Evolutionary conservation across 2,888 invertebrate species (phyloP).

Genomic region (Merodon equestris): DNA sequence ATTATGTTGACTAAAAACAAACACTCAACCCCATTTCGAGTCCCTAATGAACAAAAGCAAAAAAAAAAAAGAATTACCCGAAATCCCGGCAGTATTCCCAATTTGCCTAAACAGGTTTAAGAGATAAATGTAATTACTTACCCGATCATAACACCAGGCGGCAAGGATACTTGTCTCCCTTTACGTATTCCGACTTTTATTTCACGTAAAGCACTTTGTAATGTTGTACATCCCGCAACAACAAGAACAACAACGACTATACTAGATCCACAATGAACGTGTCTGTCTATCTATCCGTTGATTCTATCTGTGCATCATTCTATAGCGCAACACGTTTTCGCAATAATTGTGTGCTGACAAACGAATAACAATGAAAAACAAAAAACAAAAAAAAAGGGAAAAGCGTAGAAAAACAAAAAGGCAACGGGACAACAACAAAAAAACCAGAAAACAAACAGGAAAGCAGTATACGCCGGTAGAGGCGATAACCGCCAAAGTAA

Average conservation of each 20-base stretch:
- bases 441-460: conserved; percentile 20
- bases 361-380: conserved; percentile 31
- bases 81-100: no score
- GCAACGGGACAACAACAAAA: background rate
- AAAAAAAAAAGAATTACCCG: no score
- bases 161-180: conserved; percentile 8
- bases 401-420: background rate
- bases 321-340: conserved; percentile 51
- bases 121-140: conserved; percentile 20
- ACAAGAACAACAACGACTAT: background rate
- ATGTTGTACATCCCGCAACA: conserved; percentile 3
- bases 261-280: conserved; percentile 5
- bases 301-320: background rate
- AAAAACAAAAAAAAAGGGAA: conserved; percentile 1
- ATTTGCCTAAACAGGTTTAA: conserved; percentile 2
- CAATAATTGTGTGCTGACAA: conserved; percentile 26
- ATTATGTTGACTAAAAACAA: no score
- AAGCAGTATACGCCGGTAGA: background rate
- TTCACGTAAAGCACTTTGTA: conserved; percentile 20
- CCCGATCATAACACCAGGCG: conserved; percentile 52
- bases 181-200: conserved; percentile 5
- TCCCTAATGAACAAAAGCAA: no score
- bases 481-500: conserved; percentile 19
- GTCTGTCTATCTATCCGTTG: background rate
- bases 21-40: no score